Percentiles rank a stretch among this genome's conserved stretches.
Conservation (phyloP, 2,888 invertebrate species). For the Lamproptera curius region DNA sequence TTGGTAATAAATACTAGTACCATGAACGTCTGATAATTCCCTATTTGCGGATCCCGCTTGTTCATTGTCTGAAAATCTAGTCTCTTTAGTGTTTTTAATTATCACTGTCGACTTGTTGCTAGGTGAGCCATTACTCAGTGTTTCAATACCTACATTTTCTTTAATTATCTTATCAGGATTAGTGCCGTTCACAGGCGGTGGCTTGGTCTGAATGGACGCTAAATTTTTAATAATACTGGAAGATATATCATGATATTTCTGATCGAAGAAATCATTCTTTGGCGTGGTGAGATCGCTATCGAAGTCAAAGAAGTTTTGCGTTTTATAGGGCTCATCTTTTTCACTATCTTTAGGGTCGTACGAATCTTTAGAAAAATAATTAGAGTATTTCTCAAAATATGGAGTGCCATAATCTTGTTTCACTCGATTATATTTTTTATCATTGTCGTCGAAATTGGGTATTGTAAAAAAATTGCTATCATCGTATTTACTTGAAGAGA, state of each 20-base stretch:
- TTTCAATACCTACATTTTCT: slow-evolving; percentile 61
- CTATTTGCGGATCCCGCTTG: slow-evolving; percentile 56
- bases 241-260: slow-evolving; percentile 71
- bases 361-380: slow-evolving; percentile 50
- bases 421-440: slow-evolving; percentile 38
- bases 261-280: slow-evolving; percentile 72
- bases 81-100: slow-evolving; percentile 76
- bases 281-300: slow-evolving; percentile 73
- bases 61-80: slow-evolving; percentile 64
- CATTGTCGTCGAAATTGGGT: slow-evolving; percentile 53
- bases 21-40: slow-evolving; percentile 67
- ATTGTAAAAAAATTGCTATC: slow-evolving; percentile 73
- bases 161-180: slow-evolving; percentile 48
- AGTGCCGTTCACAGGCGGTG: slow-evolving; percentile 45
- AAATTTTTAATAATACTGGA: slow-evolving; percentile 74
- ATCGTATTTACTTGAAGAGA: slow-evolving; percentile 70
- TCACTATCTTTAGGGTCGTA: slow-evolving; percentile 43
- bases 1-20: slow-evolving; percentile 73
- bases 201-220: slow-evolving; percentile 50
- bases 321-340: slow-evolving; percentile 50
- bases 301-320: slow-evolving; percentile 59
- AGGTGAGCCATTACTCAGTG: slow-evolving; percentile 64
- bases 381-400: slow-evolving; percentile 50
- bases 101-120: slow-evolving; percentile 67
- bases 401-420: slow-evolving; percentile 51